Evolutionary conservation across 1,140 invertebrate genomes (phyloP).

Genomic region (Camponotus floridanus): DNA sequence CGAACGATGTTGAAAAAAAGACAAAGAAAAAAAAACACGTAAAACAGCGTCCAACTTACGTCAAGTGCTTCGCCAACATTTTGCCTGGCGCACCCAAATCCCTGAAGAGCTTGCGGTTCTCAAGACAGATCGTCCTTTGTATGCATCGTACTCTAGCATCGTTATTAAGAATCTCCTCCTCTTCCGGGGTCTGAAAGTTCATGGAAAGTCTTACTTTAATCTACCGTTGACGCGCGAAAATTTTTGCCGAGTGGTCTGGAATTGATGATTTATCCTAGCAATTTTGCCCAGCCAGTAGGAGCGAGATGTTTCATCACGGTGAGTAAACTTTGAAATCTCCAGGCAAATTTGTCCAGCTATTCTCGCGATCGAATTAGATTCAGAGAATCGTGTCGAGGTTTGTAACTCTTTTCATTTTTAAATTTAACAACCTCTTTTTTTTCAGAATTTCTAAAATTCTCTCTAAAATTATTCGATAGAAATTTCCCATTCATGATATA

Average conservation of each 20-base stretch:
- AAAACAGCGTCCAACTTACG: constrained; percentile 75
- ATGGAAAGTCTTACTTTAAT: constrained; percentile 47
- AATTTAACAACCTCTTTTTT: background rate
- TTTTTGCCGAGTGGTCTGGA: background rate
- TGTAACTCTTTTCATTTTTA: background rate
- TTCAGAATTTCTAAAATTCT: background rate
- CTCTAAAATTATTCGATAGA: background rate
- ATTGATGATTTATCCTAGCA: constrained; percentile 42
- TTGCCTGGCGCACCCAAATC: constrained; percentile 80
- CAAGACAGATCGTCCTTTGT: constrained; percentile 81
- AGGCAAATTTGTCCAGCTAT: background rate
- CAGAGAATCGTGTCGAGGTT: background rate
- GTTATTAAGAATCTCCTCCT: constrained; percentile 78
- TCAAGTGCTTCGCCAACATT: constrained; percentile 81
- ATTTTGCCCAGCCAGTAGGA: constrained; percentile 18
- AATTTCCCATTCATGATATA: too few relatives aligned
- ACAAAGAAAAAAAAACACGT: background rate
- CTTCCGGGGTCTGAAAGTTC: constrained; percentile 78
- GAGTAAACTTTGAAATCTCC: constrained; percentile 9
- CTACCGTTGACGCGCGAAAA: constrained; percentile 6
- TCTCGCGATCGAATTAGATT: background rate
- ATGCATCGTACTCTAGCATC: constrained; percentile 82
- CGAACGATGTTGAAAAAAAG: background rate
- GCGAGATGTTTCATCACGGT: constrained; percentile 33
- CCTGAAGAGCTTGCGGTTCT: constrained; percentile 80